phyloP scores from a whole-genome alignment of 2,797 vertebrate genomes.

The Pseudocheirus occidentalis region DNA sequence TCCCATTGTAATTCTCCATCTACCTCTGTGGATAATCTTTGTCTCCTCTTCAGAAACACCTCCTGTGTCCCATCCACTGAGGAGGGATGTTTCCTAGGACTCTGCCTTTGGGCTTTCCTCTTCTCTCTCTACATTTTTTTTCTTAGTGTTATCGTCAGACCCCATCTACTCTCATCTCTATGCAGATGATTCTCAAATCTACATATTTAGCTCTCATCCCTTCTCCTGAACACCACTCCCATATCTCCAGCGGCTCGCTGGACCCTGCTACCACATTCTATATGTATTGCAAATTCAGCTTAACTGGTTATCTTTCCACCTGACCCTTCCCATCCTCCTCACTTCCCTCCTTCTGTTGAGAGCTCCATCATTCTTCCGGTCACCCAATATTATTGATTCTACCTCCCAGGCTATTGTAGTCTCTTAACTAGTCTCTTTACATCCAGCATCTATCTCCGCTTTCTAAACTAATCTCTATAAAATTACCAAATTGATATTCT shows the following conservation, averaged over 20 bases:
- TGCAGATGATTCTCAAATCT: background rate
- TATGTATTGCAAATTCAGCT: background rate
- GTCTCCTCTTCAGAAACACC: background rate
- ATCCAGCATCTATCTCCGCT: background rate
- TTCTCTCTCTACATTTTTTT: background rate
- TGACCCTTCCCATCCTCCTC: too few species aligned
- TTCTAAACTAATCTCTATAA: background rate
- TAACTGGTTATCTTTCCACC: background rate
- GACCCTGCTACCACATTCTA: background rate
- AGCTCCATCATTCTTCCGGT: background rate
- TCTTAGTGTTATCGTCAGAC: background rate
- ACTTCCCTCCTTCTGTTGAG: too few species aligned
- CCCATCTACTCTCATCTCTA: background rate
- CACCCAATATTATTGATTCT: background rate
- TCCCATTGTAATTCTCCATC: background rate
- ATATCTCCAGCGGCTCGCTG: background rate
- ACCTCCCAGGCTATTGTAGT: background rate
- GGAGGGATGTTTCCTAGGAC: background rate
- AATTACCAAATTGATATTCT: background rate
- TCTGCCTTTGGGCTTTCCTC: background rate
- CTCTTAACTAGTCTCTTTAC: background rate
- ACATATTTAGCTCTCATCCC: background rate
- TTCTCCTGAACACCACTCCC: background rate
- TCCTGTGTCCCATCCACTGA: background rate
- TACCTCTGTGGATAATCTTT: background rate